Conservation (phyloP, 64 coral and sea anemone genomes). For the Acropora tenuis region DNA sequence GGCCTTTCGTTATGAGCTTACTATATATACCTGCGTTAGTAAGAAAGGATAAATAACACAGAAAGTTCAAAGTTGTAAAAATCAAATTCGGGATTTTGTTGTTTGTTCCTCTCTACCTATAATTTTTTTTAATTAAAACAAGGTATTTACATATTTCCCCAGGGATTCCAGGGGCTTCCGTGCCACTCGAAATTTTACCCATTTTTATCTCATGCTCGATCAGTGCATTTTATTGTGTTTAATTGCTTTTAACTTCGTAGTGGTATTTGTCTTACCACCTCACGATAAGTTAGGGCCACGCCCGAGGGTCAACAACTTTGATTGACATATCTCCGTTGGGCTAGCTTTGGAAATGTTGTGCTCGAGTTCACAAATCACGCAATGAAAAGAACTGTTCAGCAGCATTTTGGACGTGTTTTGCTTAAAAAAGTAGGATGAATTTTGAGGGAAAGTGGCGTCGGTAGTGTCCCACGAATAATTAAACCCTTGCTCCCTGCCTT, state of each 20-base stretch:
- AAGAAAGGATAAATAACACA: not conserved
- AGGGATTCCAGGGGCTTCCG: not conserved
- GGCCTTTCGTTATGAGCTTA: not conserved
- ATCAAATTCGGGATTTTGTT: not conserved
- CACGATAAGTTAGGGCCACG: not conserved
- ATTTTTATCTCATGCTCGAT: not conserved
- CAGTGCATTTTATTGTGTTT: not conserved
- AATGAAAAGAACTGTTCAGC: not conserved
- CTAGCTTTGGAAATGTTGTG: not conserved
- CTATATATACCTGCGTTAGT: no score
- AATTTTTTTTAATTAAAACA: no score
- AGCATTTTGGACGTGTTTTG: no score
- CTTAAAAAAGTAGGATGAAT: no score
- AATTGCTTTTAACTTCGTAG: not conserved
- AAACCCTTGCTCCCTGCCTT: no score
- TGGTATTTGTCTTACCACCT: not conserved
- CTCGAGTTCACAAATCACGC: not conserved
- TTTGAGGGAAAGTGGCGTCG: no score
- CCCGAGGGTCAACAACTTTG: not conserved
- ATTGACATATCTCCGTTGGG: not conserved
- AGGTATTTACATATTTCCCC: not conserved
- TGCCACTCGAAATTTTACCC: not conserved
- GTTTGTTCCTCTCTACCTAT: not conserved
- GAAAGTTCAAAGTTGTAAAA: not conserved
- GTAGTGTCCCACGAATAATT: no score